A percentile compares a stretch with the other conserved stretches of the same genome.
phyloP scores from a whole-genome alignment of 2,797 vertebrate genomes.

The Protosalanx chinensis region DNA sequence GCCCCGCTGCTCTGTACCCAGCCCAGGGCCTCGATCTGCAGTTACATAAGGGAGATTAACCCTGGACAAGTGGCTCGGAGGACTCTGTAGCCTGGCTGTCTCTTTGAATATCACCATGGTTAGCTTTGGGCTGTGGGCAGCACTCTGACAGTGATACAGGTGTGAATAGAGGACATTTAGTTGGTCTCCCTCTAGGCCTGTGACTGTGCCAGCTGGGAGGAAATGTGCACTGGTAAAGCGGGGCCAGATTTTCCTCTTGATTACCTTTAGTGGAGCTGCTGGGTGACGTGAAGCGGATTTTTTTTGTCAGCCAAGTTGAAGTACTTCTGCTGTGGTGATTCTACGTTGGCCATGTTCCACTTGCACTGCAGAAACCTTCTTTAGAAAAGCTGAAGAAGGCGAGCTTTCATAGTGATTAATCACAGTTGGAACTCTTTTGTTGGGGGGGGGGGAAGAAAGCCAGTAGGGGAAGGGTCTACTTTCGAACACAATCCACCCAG shows the following conservation, averaged over 20 bases:
- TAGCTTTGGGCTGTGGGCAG: slow-evolving; percentile 2
- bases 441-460: not conserved
- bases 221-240: slow-evolving; percentile 2
- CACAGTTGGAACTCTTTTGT: not conserved
- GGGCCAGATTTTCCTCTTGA: slow-evolving; percentile 14
- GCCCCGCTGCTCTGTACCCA: slow-evolving; percentile 31
- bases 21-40: slow-evolving; percentile 31
- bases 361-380: not conserved
- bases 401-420: not conserved
- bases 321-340: not conserved
- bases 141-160: slow-evolving; percentile 33
- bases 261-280: slow-evolving; percentile 1
- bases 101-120: slow-evolving; percentile 1
- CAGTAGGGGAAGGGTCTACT: not conserved
- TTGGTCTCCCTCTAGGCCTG: not conserved
- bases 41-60: slow-evolving; percentile 41
- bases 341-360: not conserved
- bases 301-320: not conserved
- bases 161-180: slow-evolving; percentile 3
- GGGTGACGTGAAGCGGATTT: slow-evolving; percentile 5
- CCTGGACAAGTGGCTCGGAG: slow-evolving; percentile 4
- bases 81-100: not conserved
- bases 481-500: no score
- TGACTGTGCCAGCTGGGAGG: not conserved
- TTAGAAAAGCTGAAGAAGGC: not conserved